Percentiles rank a stretch among this genome's conserved stretches.
These are phyloP conservation scores for Sapayoa aenigma DNA, from an alignment of 2,113 vertebrate species.

Conservation along the genomic window DNA sequence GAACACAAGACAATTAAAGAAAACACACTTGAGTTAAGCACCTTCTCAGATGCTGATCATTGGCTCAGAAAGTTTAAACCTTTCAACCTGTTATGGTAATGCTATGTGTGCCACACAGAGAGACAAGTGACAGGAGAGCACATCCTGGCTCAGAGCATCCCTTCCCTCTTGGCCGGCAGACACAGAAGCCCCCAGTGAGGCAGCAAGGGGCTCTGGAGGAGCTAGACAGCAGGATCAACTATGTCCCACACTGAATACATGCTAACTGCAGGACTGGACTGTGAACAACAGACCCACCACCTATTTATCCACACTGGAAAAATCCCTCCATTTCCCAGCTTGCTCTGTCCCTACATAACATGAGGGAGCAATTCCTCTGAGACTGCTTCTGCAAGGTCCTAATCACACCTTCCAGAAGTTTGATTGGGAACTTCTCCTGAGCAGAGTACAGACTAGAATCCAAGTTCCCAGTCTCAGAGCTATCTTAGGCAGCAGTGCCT, in stretches of 20 bases:
- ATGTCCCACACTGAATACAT: accelerated
- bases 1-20: conserved; percentile 37
- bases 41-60: neutral
- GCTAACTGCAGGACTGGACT: neutral
- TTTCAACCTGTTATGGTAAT: neutral
- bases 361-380: neutral
- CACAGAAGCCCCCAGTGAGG: neutral
- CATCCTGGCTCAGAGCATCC: neutral
- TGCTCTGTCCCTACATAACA: accelerated
- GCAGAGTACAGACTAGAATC: neutral
- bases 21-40: conserved; percentile 18
- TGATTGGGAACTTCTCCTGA: neutral
- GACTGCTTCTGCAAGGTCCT: neutral
- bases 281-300: neutral
- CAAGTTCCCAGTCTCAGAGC: neutral
- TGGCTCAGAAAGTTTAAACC: conserved; percentile 8
- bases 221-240: neutral
- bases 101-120: accelerated
- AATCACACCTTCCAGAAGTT: neutral
- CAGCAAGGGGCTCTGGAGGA: neutral
- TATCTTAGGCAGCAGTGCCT: neutral
- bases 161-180: neutral
- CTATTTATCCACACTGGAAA: neutral
- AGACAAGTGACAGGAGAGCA: neutral
- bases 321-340: neutral